phyloP scores from a whole-genome alignment of 2,113 vertebrate genomes.

The Lepus timidus region DNA sequence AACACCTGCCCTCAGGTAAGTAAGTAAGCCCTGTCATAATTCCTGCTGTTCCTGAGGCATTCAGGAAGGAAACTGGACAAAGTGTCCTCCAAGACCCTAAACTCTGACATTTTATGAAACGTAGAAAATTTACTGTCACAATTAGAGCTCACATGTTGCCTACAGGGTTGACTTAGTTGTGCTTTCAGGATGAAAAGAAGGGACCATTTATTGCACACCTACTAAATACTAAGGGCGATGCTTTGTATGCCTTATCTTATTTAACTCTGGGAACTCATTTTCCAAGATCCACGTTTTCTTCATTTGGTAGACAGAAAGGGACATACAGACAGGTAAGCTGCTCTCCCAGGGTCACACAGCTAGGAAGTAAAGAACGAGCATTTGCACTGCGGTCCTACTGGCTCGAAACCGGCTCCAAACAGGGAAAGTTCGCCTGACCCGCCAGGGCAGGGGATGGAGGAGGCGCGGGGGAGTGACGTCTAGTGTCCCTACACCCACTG shows the following conservation, averaged over 20 bases:
- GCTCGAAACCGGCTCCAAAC: not conserved
- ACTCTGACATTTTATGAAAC: not conserved
- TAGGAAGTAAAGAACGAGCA: not conserved
- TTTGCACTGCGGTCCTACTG: not conserved
- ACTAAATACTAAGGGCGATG: not conserved
- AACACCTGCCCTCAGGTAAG: not conserved
- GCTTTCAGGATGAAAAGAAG: not conserved
- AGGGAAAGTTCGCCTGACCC: not conserved
- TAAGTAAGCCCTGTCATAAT: not conserved
- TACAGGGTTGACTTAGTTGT: not conserved
- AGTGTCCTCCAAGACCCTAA: not conserved
- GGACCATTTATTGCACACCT: not conserved
- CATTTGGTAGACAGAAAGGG: not conserved
- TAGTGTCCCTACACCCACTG: rapidly evolving
- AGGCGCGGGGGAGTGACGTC: not conserved
- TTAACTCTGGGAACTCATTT: conserved; percentile 30
- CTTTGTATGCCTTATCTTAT: not conserved
- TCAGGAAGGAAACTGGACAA: not conserved
- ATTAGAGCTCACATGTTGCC: not conserved
- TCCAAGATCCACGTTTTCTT: not conserved
- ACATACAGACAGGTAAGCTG: not conserved
- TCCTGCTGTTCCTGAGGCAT: not conserved
- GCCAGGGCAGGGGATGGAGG: not conserved
- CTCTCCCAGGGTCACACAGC: not conserved
- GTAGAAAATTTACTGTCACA: not conserved